A percentile compares a stretch with the other conserved stretches of the same genome.
phyloP scores from a whole-genome alignment of 2,888 invertebrate species.

The Scaptodrosophila latifasciaeformis region DNA sequence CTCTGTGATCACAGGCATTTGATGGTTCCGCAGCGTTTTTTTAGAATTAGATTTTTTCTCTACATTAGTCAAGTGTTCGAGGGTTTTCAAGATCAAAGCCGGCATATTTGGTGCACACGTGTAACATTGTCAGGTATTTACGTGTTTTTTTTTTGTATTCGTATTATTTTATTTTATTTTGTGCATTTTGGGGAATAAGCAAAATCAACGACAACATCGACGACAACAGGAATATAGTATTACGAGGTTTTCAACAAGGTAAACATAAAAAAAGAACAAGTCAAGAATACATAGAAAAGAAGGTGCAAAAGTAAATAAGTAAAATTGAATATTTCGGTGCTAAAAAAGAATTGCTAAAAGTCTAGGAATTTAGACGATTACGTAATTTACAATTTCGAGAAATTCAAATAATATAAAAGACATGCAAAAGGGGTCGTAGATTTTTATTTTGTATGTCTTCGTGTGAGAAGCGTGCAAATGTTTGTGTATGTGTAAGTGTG shows the following conservation, averaged over 20 bases:
- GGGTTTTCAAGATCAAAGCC: too few species aligned
- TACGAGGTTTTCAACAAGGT: slow-evolving; percentile 1
- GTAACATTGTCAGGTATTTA: slow-evolving; percentile 13
- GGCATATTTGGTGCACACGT: slow-evolving; percentile 4
- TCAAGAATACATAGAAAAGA: neutral
- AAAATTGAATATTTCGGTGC: neutral
- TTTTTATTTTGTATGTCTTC: slow-evolving; percentile 2
- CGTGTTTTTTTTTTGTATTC: slow-evolving; percentile 9
- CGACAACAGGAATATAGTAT: slow-evolving; percentile 17
- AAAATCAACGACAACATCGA: neutral
- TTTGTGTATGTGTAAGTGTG: slow-evolving; percentile 4
- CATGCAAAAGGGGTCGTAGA: slow-evolving; percentile 4
- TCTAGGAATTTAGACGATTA: too few species aligned
- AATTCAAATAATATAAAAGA: neutral
- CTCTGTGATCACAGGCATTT: slow-evolving; percentile 73
- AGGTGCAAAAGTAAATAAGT: slow-evolving; percentile 2
- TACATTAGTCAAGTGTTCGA: slow-evolving; percentile 47
- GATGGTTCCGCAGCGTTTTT: slow-evolving; percentile 52
- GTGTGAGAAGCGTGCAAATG: slow-evolving; percentile 25
- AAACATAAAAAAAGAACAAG: slow-evolving; percentile 7
- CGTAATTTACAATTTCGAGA: too few species aligned
- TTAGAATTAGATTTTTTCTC: slow-evolving; percentile 69
- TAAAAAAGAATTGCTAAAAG: too few species aligned
- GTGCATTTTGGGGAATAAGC: slow-evolving; percentile 7
- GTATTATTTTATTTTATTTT: neutral